Conservation (phyloP, 2,888 invertebrate genomes). For the Drosophila diplacantha region DNA sequence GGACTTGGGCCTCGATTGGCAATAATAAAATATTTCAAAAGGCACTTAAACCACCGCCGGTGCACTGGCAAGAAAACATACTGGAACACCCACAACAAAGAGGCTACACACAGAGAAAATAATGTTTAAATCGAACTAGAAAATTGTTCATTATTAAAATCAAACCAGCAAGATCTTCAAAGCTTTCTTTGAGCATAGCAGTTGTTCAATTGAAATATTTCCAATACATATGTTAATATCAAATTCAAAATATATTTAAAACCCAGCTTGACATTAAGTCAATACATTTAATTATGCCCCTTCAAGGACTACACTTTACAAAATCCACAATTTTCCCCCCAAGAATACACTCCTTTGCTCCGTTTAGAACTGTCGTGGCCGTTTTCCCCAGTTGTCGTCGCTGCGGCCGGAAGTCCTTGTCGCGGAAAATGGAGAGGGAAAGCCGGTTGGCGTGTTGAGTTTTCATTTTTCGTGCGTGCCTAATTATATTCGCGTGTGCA, state of each 20-base stretch:
- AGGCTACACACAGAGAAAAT: slow-evolving; percentile 7
- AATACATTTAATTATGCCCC: not conserved
- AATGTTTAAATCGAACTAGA: not conserved
- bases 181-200: not conserved
- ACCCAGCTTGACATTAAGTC: not conserved
- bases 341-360: not conserved
- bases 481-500: slow-evolving; percentile 75
- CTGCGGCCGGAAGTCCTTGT: slow-evolving; percentile 40
- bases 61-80: slow-evolving; percentile 36
- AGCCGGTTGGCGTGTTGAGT: slow-evolving; percentile 54
- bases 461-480: slow-evolving; percentile 61
- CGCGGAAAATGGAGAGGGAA: slow-evolving; percentile 4
- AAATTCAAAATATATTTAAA: not conserved
- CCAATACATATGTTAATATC: not conserved
- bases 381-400: slow-evolving; percentile 34
- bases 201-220: not conserved
- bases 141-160: not conserved
- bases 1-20: slow-evolving; percentile 20
- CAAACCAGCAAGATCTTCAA: not conserved
- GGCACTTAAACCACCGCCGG: slow-evolving; percentile 53
- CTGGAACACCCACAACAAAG: slow-evolving; percentile 29
- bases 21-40: slow-evolving; percentile 44
- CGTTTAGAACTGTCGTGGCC: slow-evolving; percentile 5
- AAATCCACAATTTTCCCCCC: not conserved
- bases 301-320: slow-evolving; percentile 1